Conservation (phyloP, 2,113 vertebrate genomes). For the Colossoma macropomum region DNA sequence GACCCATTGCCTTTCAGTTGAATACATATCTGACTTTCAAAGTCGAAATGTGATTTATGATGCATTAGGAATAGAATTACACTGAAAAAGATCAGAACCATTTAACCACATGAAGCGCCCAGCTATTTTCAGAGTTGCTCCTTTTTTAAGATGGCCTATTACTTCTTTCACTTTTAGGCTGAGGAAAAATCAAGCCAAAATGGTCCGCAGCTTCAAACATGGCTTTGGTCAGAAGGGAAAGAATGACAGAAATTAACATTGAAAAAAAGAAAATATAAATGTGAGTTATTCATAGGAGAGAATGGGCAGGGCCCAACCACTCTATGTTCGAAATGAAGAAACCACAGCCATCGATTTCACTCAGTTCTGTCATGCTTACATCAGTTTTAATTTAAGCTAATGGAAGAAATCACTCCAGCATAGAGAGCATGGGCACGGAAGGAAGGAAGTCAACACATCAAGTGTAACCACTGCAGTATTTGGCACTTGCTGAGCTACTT, state of each 20-base stretch:
- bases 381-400: conserved; percentile 4
- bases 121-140: background rate
- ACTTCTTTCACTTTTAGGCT: background rate
- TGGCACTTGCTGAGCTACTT: background rate
- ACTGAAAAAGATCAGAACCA: conserved; percentile 1
- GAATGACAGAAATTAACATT: background rate
- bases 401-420: background rate
- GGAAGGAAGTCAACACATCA: conserved; percentile 20
- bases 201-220: too few species aligned
- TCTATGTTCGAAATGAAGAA: background rate
- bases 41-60: conserved; percentile 18
- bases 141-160: background rate
- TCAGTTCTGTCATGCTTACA: background rate
- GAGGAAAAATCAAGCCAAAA: background rate
- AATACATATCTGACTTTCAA: conserved; percentile 9
- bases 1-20: conserved; percentile 57
- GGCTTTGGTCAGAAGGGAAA: background rate
- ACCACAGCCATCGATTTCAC: background rate
- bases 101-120: background rate
- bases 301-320: background rate
- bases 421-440: background rate
- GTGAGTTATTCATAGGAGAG: background rate
- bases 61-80: conserved; percentile 18
- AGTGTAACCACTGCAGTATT: background rate
- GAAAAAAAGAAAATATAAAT: background rate